Conservation (phyloP, 2,113 vertebrate genomes). For the Murina feae region DNA sequence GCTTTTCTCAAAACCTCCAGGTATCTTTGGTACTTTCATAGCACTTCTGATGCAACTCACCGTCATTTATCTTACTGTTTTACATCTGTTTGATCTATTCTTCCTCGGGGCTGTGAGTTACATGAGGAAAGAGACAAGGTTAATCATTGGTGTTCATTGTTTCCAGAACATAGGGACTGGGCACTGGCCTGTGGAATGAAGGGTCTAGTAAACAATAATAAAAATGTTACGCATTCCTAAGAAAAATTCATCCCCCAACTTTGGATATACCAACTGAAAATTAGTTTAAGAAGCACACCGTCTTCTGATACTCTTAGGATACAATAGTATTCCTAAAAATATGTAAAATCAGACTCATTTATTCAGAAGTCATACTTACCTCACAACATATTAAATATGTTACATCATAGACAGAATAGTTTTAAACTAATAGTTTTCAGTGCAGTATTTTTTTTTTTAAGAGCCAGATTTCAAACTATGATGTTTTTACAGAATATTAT, state of each 20-base stretch:
- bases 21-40: background rate
- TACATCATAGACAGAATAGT: background rate
- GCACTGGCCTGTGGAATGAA: background rate
- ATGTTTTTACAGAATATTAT: slow-evolving; percentile 7
- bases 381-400: background rate
- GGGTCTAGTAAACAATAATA: slow-evolving; percentile 10
- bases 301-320: slow-evolving; percentile 1
- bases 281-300: background rate
- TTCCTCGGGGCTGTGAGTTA: background rate
- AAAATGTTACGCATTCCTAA: background rate
- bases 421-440: slow-evolving; percentile 23
- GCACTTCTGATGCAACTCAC: background rate
- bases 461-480: slow-evolving; percentile 17
- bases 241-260: background rate
- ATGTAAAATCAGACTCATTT: background rate
- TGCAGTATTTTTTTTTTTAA: background rate
- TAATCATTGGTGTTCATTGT: slow-evolving; percentile 26
- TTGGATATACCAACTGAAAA: background rate
- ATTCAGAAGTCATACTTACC: slow-evolving; percentile 4
- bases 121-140: background rate
- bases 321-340: background rate
- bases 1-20: slow-evolving; percentile 5
- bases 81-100: background rate
- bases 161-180: background rate
- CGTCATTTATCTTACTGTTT: slow-evolving; percentile 15